Evolutionary conservation across 1,140 invertebrate species (phyloP), one percentile per base, ranked within the genome.

Genomic region (Odontomachus brunneus): DNA sequence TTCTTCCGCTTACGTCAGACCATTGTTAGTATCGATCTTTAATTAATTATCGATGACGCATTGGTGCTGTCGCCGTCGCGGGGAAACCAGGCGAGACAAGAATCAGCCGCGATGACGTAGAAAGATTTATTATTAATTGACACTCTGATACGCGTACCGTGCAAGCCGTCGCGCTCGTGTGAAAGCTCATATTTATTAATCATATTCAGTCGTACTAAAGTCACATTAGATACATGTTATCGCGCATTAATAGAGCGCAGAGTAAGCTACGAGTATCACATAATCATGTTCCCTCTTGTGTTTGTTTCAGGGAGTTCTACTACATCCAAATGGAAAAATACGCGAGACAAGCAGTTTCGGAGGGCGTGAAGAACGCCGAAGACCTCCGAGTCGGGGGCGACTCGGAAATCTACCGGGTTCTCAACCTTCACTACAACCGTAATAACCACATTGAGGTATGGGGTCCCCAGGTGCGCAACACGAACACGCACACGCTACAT

Each of bases 271-370:
- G 26, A 57, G 26, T 26, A 7, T 57, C 22, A 22, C 73, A 38
- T 88, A 83, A 86, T 1, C 53, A 3, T 17, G 24, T 66, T 15
- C 15, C 84, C 84, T 85, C 89, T 76, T 90, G 88, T 44, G 3
- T 91, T n/a, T 83, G 91, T 96, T 97, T 60, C 96, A 99, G 99
- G 94, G 99, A 99, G 95, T 99, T 99, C 95, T 99, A 99, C 96
- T 99, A 99, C 95, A 99, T 99, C 92, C 99, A 99, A 95, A 99
- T 99, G 99, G 99, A 99, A 95, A 99, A 99, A 95, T 99, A 99
- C 95, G 99, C 99, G 73, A 96, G 99, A 89, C 98, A 99, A 95
- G 98, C 98, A 44, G 96, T 99, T 87, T 98, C 98, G 85, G 99
- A 99, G 95, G 99, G 99, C 65, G 96, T 99, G 85, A 98, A 99